Base-by-base conservation (phyloP, 92 coral and sea anemone genomes). In the Heliopora coerulea region DNA sequence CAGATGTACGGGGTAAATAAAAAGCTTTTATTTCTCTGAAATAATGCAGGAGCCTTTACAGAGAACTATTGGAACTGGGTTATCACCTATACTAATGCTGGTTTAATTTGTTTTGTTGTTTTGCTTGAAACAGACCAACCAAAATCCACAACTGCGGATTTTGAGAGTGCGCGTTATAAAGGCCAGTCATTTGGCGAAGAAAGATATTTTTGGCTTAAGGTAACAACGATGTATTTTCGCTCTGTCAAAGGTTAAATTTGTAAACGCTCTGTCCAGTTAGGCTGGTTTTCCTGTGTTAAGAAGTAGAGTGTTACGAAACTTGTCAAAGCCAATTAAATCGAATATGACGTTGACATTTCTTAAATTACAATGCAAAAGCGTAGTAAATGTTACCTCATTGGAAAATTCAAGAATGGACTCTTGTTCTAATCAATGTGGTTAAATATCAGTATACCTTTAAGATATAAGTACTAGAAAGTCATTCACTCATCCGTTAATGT, bases 171-270 rank as follows among this genome's bases (percentile, higher is more conserved):
- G 35, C 7, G 93, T 95, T 19, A 34, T 83, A 31, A 74, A 72
- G 31, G 99, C 91, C 2, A 63, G 66, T 31, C 74, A 84, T 33
- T 48, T 95, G 64, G 96, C 97, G 50, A 95, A 95, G 73, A 95
- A 95, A 75, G 99, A 93, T 70, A 86, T 93, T 15, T 93, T 93
- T 83, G 98, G 98, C 23, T 73, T 93, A 27, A 93, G 98, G 98
- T 93, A 61, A 2, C 20, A 12, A 19, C 41, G 63, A 3, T 54
- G 21, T 70, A 52, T 52, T 21, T 34, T 65, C 32, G 14, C 28
- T 17, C 40, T 44, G 20, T 39, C 23, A 35, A 27, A 21, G 41
- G 10, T 21, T 27, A 28, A 21, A 56, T 48, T 17, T 23, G 3
- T 5, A 19, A 17, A 17, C 6, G 17, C 6, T 50, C 58, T 3